Percentiles rank a stretch among this genome's conserved stretches.
Evolutionary conservation across 2,113 vertebrate genomes (phyloP).

Genomic region (Seriola rivoliana): DNA sequence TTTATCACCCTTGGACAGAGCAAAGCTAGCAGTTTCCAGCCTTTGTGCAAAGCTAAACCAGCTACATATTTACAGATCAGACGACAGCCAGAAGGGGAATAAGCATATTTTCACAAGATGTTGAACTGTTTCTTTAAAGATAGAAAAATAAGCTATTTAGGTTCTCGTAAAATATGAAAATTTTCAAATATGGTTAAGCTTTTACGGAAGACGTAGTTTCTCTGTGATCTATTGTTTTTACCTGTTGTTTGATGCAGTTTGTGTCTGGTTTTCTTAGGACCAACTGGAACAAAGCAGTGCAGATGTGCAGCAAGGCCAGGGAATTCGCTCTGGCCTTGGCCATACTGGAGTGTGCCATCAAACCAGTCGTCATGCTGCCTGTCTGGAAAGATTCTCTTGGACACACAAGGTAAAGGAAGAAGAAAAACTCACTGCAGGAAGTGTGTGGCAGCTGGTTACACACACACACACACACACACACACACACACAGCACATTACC

Average conservation of each 20-base stretch:
- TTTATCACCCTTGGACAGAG: too few relatives aligned
- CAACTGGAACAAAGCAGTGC: slow-evolving; percentile 99
- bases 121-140: neutral
- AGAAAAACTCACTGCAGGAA: neutral
- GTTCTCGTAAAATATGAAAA: neutral
- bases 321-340: slow-evolving; percentile 97
- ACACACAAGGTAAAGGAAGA: slow-evolving; percentile 91
- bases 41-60: neutral
- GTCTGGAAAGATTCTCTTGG: slow-evolving; percentile 97
- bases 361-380: slow-evolving; percentile 97
- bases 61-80: neutral
- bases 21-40: neutral
- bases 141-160: neutral
- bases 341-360: slow-evolving; percentile 98
- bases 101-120: neutral
- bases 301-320: slow-evolving; percentile 99
- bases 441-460: neutral
- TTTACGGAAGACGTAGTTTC: neutral
- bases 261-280: slow-evolving; percentile 81
- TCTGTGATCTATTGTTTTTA: neutral
- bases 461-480: too few relatives aligned
- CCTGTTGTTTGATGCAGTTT: neutral
- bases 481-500: neutral
- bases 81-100: neutral
- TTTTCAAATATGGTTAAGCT: neutral